Evolutionary conservation across 2,797 vertebrate species (phyloP), one percentile per base, ranked within the genome.

Genomic region (Diplodus sargus): DNA sequence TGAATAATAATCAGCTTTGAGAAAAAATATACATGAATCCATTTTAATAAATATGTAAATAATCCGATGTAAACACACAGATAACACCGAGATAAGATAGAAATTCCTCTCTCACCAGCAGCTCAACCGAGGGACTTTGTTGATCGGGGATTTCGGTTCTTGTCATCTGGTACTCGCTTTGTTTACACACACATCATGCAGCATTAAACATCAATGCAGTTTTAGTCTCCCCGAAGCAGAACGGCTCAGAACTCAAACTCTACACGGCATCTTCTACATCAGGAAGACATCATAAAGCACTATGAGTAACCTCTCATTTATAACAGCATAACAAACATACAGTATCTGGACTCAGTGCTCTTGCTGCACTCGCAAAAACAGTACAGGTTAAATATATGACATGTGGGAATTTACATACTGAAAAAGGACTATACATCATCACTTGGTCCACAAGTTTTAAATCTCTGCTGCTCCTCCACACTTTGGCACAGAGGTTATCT

Each of bases 151-250:
- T 78, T 85, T 83, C 15, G 22, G 59, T 74, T 82, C 65, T 61
- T 69, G 60, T 74, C 69, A 68, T 85, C 73, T 72, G 79, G 54
- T 68, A 30, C 69, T 79, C 4, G 0, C 42, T 65, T 79, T 70
- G 73, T 89, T 85, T 80, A 82, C 47, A 68, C 71, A 82, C 61
- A 82, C 74, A 89, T 81, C 90, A 90, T 89, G 87, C 89, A 89
- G 81, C 77, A 85, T 86, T 78, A 78, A 76, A 87, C 81, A 86
- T 81, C 66, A 83, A 76, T 86, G 70, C 74, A 74, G 49, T 51
- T 51, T 60, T 58, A n/a, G 57, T 78, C 57, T 74, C 79, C 57
- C 57, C 3, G 25, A 86, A 57, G 51, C 60, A 62, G 61, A 77
- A 70, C 18, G 20, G 13, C 61, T 71, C 61, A 22, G n/a, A 42